Conservation (phyloP, 2,888 invertebrate genomes). For the Pammene aurita region DNA sequence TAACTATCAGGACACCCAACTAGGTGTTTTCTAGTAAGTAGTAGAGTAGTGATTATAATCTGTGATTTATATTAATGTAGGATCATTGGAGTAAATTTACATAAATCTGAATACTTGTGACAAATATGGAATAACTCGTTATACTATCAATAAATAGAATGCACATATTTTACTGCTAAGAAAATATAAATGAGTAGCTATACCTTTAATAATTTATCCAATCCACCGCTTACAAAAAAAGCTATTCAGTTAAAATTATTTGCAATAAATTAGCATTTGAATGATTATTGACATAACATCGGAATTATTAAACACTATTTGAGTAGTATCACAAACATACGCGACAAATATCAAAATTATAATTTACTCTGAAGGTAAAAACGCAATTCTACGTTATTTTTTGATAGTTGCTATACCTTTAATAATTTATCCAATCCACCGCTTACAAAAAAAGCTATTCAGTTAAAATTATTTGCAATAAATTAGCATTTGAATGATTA, state of each 20-base stretch:
- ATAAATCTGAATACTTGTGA: conserved; percentile 35
- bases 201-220: conserved; percentile 7
- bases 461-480: conserved; percentile 26
- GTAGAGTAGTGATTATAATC: conserved; percentile 13
- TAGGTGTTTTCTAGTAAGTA: background rate
- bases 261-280: conserved; percentile 28
- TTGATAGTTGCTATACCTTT: no score
- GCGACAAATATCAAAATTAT: background rate
- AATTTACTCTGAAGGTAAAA: no score
- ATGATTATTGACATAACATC: conserved; percentile 22
- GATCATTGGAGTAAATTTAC: conserved; percentile 32
- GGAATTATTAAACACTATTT: background rate
- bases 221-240: background rate
- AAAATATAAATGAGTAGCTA: background rate
- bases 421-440: conserved; percentile 4
- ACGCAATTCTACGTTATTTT: no score
- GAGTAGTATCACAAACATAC: background rate
- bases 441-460: conserved; percentile 6
- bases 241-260: conserved; percentile 18
- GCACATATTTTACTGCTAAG: background rate
- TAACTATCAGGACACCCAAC: background rate
- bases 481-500: conserved; percentile 22
- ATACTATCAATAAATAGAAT: conserved; percentile 13
- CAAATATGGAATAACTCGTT: conserved; percentile 4
- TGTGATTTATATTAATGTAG: conserved; percentile 29